Base-by-base conservation (phyloP, 1,140 invertebrate species). In the Anastatus disparis region DNA sequence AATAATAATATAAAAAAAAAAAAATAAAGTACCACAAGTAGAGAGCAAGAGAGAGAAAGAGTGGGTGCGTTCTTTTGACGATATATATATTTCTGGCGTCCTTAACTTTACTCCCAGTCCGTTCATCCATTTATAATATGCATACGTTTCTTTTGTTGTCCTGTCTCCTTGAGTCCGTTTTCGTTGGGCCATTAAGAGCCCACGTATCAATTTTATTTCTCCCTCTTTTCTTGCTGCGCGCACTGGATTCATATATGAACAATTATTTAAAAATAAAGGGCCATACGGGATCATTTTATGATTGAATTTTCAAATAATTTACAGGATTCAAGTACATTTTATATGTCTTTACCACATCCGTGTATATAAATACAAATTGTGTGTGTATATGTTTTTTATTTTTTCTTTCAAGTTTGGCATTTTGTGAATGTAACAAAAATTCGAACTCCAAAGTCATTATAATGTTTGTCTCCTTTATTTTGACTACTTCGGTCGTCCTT, bases 201-300 rank as follows among this genome's bases (percentile, higher is more conserved):
- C 77, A 80, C 80, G 82, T 82, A 82, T 83, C 81, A 85, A 84
- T 85, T 85, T 85, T 83, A 82, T 79, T 81, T 75, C n/a, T 56
- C 56, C 10, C 31, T 35, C 31, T 35, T 10, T 35, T 10, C 31
- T 35, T 35, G 4, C 10, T 35, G 31, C 31, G 4, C 31, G 31
- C 31, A 4, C 31, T 35, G 31, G n/a, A n/a, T n/a, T n/a, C n/a
- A n/a, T n/a, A n/a, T n/a, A 10, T 38, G 24, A 29, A 55, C 31
- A 53, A 53, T 64, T 40, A 65, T 50, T 22, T n/a, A n/a, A n/a
- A n/a, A n/a, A n/a, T n/a, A n/a, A n/a, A n/a, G n/a, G n/a, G 46
- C 26, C 22, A 55, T 10, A 1, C n/a, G 17, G 40, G 55, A 52
- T 40, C 56, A 48, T n/a, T 20, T 59, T 15, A 20, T 31, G 46